Conservation (phyloP, 2,113 vertebrate genomes). For the Halichoerus grypus region DNA sequence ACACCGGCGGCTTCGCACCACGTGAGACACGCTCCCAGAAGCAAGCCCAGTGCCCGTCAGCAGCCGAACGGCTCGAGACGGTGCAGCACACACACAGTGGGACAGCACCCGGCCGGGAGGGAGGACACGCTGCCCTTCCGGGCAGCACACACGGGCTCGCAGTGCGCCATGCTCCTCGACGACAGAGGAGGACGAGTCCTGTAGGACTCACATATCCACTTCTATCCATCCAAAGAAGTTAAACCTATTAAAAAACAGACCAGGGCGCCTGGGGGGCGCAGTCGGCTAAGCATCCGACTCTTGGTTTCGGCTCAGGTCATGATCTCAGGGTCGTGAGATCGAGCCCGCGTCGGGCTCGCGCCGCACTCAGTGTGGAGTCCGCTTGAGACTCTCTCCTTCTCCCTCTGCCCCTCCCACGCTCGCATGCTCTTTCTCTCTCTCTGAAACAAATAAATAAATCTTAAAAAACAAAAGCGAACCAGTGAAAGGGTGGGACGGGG, state of each 20-base stretch:
- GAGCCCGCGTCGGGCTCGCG: background rate
- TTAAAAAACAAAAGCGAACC: background rate
- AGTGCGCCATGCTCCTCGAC: background rate
- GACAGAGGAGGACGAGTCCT: background rate
- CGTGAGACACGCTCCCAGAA: background rate
- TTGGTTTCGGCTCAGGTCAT: background rate
- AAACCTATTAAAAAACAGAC: background rate
- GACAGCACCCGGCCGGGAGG: background rate
- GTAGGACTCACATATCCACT: background rate
- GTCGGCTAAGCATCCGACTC: background rate
- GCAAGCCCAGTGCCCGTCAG: background rate
- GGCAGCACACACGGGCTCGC: background rate
- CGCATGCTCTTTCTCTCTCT: background rate
- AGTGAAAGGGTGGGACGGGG: background rate
- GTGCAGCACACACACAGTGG: background rate
- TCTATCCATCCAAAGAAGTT: background rate
- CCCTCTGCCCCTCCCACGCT: background rate
- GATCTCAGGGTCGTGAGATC: background rate
- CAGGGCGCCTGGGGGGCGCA: background rate
- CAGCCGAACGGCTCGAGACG: background rate
- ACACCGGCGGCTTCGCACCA: rapidly evolving
- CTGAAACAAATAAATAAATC: background rate
- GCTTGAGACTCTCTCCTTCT: background rate
- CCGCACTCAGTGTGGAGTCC: background rate
- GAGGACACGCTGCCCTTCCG: background rate